These are phyloP conservation scores for Helicoverpa armigera DNA, from an alignment of 1,140 invertebrate genomes.

Conservation along the genomic window DNA sequence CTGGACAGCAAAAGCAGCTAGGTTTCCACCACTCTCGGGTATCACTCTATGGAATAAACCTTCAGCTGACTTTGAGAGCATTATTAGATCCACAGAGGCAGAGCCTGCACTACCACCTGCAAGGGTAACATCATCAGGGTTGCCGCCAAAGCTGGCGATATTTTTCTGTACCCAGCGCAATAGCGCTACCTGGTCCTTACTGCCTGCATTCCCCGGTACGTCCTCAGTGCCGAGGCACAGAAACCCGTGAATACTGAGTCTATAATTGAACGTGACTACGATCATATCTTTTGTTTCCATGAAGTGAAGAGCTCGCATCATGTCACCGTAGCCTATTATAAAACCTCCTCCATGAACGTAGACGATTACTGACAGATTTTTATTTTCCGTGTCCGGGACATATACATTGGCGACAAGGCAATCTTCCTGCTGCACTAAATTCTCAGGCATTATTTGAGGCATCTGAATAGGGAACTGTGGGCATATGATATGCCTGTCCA, in stretches of 20 bases:
- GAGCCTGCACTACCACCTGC: constrained; percentile 59
- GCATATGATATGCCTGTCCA: constrained; percentile 64
- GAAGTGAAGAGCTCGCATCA: constrained; percentile 39
- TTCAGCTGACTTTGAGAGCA: constrained; percentile 54
- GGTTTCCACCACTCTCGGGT: constrained; percentile 55
- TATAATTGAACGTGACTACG: constrained; percentile 61
- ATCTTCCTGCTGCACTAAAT: constrained; percentile 61
- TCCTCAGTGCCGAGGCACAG: constrained; percentile 62
- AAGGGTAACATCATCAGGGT: constrained; percentile 61
- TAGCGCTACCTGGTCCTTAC: constrained; percentile 63
- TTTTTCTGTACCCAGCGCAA: constrained; percentile 59
- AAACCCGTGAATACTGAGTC: constrained; percentile 60
- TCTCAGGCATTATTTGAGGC: constrained; percentile 30
- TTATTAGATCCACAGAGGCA: constrained; percentile 53
- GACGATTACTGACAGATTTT: constrained; percentile 72
- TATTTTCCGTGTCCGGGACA: constrained; percentile 65
- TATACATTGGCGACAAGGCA: constrained; percentile 74
- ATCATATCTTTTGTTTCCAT: constrained; percentile 59
- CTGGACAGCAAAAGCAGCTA: constrained; percentile 56
- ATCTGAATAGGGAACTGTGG: constrained; percentile 63
- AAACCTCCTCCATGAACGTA: constrained; percentile 66
- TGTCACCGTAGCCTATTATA: constrained; percentile 54
- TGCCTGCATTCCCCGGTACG: constrained; percentile 63
- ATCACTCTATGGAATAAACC: constrained; percentile 63
- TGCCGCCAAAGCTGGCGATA: constrained; percentile 62